Conservation (phyloP, 2,113 vertebrate genomes). For the Phylloscopus trochiloides region DNA sequence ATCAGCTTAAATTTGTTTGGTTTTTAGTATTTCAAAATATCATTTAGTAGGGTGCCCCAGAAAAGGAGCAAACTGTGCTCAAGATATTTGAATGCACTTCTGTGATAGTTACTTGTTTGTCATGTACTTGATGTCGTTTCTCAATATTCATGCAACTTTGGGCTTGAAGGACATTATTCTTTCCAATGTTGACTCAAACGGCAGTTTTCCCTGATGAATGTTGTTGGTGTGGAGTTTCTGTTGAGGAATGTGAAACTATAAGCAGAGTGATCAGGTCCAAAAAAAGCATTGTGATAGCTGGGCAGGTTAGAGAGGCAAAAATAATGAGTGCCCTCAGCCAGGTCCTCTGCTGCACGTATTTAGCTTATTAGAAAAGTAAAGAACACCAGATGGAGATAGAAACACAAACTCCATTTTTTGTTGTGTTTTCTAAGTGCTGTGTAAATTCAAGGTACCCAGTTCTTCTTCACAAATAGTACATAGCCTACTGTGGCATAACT, state of each 20-base stretch:
- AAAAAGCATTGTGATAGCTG: conserved; percentile 64
- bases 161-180: not conserved
- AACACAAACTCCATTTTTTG: not conserved
- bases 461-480: not conserved
- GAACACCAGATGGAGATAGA: not conserved
- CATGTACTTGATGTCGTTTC: not conserved
- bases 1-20: not conserved
- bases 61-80: not conserved
- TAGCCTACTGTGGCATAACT: accelerated
- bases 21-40: not conserved
- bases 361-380: not conserved
- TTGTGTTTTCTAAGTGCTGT: not conserved
- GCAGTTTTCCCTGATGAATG: not conserved
- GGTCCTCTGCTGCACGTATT: not conserved
- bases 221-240: conserved; percentile 43
- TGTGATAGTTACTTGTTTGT: not conserved
- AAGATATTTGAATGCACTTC: not conserved
- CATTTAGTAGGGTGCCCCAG: not conserved
- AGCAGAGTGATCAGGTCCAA: conserved; percentile 35
- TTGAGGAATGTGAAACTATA: conserved; percentile 44
- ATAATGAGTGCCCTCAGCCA: not conserved
- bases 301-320: conserved; percentile 21
- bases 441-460: not conserved
- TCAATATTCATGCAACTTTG: not conserved
- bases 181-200: conserved; percentile 12